Base-by-base conservation (phyloP, 2,888 invertebrate species). In the Darwinula stevensoni region DNA sequence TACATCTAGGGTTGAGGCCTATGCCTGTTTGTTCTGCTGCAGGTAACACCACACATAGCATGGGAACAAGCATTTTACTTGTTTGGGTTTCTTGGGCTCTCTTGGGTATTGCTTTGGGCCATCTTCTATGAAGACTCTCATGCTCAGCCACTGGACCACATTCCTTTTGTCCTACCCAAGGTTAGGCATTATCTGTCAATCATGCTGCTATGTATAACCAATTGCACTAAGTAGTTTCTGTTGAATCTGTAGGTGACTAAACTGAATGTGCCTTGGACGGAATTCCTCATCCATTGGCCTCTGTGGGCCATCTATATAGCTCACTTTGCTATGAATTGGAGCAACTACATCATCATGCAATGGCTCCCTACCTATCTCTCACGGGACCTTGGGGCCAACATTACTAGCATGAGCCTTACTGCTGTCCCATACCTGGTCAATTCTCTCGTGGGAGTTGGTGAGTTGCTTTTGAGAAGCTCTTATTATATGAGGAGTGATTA, bases 321-420 rank as follows among this genome's bases (percentile, higher is more conserved):
- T 17, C 71, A 71, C 49, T 71, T 71, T 48, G 62, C 66, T 16
- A 71, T 71, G 71, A 71, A 71, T 48, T 71, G 70, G 70, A 65
- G 65, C 32, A 69, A 66, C 42, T 71, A 71, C 44, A 69, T 70
- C 38, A 67, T 71, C 41, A 69, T 71, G 68, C 67, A 68, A 45
- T 71, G 71, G 71, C 49, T 71, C 37, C 71, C 71, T 3, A 71
- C 69, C 2, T 71, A 71, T 45, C 49, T 71, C 40, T 52, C 63
- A 1, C 52, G 63, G 36, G 59, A 58, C 42, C 53, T 71, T 22
- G 64, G 63, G 14, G 69, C 64, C 2, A 62, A 67, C 41, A 59
- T 62, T 38, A 61, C 64, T 44, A 63, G 63, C 43, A 61, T 71
- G 39, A 68, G 68, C 51, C 56, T 68, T 36, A 69, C 70, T 18